Conservation (phyloP, 2,797 vertebrate species). For the Pseudomugil tenellus region DNA sequence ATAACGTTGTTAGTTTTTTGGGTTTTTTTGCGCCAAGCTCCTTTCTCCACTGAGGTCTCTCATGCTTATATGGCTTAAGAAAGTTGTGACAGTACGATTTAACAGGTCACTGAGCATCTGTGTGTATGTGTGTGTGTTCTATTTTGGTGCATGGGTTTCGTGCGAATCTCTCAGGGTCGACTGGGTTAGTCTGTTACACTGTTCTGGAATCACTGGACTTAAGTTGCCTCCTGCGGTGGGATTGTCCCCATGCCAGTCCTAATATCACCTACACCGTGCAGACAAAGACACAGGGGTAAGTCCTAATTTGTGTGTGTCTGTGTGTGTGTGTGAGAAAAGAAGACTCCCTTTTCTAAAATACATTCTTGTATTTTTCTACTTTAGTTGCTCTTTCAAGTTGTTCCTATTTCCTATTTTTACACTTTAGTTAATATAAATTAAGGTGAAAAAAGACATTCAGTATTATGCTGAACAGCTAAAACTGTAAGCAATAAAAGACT, state of each 20-base stretch:
- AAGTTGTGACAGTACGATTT: conserved; percentile 60
- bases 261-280: conserved; percentile 78
- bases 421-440: not conserved
- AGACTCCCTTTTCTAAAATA: not conserved
- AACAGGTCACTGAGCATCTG: conserved; percentile 32
- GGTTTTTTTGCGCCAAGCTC: not conserved
- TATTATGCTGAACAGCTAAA: not conserved
- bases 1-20: not conserved
- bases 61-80: conserved; percentile 17
- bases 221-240: conserved; percentile 79
- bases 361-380: not conserved
- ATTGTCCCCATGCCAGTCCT: conserved; percentile 69
- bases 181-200: conserved; percentile 66
- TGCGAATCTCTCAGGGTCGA: conserved; percentile 60
- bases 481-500: not conserved
- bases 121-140: conserved; percentile 36
- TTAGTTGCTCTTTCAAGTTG: not conserved
- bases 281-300: conserved; percentile 77
- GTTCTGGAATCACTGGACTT: conserved; percentile 74
- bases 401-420: not conserved
- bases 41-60: not conserved
- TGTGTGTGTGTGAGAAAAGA: not conserved
- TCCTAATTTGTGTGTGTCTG: not conserved
- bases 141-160: conserved; percentile 59
- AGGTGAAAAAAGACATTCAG: not conserved